A percentile compares a stretch with the other conserved stretches of the same genome.
phyloP scores from a whole-genome alignment of 2,797 vertebrate genomes.

The Cephalopachus bancanus region DNA sequence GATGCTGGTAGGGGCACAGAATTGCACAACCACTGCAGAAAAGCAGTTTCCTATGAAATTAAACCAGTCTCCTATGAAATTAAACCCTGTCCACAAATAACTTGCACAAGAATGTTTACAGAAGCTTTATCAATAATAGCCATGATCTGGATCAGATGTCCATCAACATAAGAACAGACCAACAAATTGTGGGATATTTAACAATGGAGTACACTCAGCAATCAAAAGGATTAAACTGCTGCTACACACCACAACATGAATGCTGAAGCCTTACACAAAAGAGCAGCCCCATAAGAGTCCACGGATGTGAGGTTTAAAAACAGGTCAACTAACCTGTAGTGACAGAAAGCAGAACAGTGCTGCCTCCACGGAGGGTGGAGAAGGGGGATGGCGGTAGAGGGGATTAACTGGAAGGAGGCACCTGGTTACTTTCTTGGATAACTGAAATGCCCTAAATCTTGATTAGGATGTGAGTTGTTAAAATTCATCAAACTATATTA shows the following conservation, averaged over 20 bases:
- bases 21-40: not conserved
- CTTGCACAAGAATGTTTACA: not conserved
- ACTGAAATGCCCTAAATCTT: slow-evolving; percentile 17
- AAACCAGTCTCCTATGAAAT: slow-evolving; percentile 33
- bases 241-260: not conserved
- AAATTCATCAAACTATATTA: not conserved
- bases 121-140: not conserved
- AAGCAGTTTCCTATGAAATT: not conserved
- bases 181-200: not conserved
- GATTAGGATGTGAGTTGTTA: not conserved
- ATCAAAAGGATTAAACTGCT: slow-evolving; percentile 6
- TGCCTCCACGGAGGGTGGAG: not conserved
- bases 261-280: not conserved
- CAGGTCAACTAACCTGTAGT: not conserved
- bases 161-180: not conserved
- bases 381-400: not conserved
- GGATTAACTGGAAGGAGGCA: not conserved
- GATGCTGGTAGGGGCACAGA: not conserved
- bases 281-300: not conserved
- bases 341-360: not conserved
- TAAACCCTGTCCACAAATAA: not conserved
- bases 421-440: not conserved
- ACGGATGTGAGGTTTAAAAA: slow-evolving; percentile 15
- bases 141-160: not conserved
- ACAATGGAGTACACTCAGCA: not conserved